Conservation (phyloP, 2,113 vertebrate genomes). For the Heterotis niloticus region DNA sequence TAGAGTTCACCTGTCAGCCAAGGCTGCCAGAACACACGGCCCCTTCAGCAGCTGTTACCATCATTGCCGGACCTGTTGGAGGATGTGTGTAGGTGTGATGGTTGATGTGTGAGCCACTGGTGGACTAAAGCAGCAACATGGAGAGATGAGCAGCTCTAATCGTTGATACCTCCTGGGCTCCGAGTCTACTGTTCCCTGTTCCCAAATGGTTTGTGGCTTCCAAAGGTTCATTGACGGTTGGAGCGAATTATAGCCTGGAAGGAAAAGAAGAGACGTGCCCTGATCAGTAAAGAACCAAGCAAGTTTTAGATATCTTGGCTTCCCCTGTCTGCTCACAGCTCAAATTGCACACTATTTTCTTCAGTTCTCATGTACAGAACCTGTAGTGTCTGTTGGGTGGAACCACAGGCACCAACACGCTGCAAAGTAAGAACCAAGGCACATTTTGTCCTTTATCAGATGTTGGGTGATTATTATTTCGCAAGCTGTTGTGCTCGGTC, state of each 20-base stretch:
- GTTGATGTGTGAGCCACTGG: neutral
- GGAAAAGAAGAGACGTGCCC: too few species aligned
- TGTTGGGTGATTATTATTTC: neutral
- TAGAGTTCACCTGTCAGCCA: conserved; percentile 46
- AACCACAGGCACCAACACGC: neutral
- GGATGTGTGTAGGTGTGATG: neutral
- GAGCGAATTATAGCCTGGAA: too few species aligned
- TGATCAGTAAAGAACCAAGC: too few species aligned
- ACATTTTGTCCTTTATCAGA: too few species aligned
- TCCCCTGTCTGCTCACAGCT: too few species aligned
- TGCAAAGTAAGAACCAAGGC: too few species aligned
- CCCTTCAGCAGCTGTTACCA: conserved; percentile 29
- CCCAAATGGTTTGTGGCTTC: neutral
- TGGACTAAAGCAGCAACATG: too few species aligned
- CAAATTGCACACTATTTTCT: neutral
- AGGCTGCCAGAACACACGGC: conserved; percentile 38
- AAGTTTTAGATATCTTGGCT: too few species aligned
- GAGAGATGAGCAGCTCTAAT: too few species aligned
- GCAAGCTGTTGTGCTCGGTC: neutral
- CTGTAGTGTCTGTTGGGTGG: neutral
- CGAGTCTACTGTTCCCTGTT: neutral
- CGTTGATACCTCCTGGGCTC: too few species aligned
- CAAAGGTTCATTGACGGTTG: too few species aligned
- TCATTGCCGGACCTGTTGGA: conserved; percentile 1
- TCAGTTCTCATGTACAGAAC: neutral